Base-by-base conservation (phyloP, 2,797 vertebrate genomes). In the Eulemur coronatus region DNA sequence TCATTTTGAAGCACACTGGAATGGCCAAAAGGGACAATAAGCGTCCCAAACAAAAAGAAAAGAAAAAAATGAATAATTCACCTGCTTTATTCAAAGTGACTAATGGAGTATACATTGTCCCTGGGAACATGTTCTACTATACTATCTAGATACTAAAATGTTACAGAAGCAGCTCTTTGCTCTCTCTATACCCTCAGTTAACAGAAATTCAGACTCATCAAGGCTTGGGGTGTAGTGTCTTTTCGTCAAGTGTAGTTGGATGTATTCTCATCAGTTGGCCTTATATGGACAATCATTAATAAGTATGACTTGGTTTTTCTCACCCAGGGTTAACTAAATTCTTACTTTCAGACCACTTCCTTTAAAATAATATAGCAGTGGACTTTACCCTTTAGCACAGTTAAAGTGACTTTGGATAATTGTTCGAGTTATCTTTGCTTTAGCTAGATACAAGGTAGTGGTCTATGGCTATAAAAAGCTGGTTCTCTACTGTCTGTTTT, bases 11-110 rank as follows among this genome's bases (percentile, higher is more conserved):
- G 57, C 57, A 26, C 24, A 59, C 10, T 59, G 57, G 24, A 28
- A 59, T 28, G 57, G 57, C 57, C 1, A 99, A 99, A 99, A 99
- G 99, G 93, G 99, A 99, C 98, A 98, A 99, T 99, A 99, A 99
- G 82, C 99, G 99, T 96, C 98, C 99, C 43, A 99, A 99, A 98
- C 99, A 99, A 97, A 99, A 99, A 98, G 99, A 99, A 97, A 99
- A 99, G 99, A 99, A 99, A 98, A 99, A 98, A 99, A 99, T 30
- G 99, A 99, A 97, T 99, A 98, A 99, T 97, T n/a, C 41, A 9
- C 70, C 48, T 46, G 92, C 80, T 43, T 97, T 30, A 79, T 97
- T 65, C 61, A 52, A 3, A 80, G 91, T 84, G n/a, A 95, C n/a
- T 55, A 46, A 59, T 65, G 57, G 88, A 73, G 43, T 94, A 57